Evolutionary conservation across 2,113 vertebrate species (phyloP).

Genomic region (Scophthalmus maximus): DNA sequence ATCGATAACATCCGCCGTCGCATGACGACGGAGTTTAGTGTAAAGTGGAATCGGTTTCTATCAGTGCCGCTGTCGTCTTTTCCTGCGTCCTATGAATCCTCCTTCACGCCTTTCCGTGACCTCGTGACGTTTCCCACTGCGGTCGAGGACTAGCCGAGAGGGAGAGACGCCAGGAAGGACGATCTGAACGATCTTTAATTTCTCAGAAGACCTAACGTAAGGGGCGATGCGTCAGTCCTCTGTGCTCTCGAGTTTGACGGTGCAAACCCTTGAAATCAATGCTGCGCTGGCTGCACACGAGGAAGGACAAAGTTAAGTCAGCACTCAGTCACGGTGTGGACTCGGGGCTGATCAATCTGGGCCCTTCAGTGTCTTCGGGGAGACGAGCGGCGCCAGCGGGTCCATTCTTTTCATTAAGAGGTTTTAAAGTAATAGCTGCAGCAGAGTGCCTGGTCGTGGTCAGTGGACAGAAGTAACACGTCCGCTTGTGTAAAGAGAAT

Average conservation of each 20-base stretch:
- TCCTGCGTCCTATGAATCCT: too few species aligned
- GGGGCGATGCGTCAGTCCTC: background rate
- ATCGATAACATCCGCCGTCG: too few species aligned
- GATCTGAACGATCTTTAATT: too few species aligned
- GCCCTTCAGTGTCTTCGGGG: conserved; percentile 49
- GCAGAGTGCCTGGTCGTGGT: conserved; percentile 25
- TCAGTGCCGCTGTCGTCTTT: too few species aligned
- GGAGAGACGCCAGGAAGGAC: too few species aligned
- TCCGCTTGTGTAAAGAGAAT: conserved; percentile 25
- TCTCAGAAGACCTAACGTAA: background rate
- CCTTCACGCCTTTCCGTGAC: background rate
- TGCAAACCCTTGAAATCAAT: conserved; percentile 27
- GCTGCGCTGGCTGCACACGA: conserved; percentile 36
- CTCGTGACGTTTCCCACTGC: too few species aligned
- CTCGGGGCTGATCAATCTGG: conserved; percentile 59
- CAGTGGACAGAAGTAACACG: conserved; percentile 45
- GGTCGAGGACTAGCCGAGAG: too few species aligned
- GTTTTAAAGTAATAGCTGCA: conserved; percentile 54
- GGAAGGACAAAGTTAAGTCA: conserved; percentile 52
- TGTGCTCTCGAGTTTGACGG: background rate
- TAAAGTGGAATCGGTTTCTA: too few species aligned
- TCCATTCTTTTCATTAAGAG: conserved; percentile 55
- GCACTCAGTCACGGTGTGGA: conserved; percentile 52
- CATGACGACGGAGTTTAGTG: too few species aligned
- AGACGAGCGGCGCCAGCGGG: conserved; percentile 45